Base-by-base conservation (phyloP, 2,888 invertebrate genomes). In the Clanis bilineata region DNA sequence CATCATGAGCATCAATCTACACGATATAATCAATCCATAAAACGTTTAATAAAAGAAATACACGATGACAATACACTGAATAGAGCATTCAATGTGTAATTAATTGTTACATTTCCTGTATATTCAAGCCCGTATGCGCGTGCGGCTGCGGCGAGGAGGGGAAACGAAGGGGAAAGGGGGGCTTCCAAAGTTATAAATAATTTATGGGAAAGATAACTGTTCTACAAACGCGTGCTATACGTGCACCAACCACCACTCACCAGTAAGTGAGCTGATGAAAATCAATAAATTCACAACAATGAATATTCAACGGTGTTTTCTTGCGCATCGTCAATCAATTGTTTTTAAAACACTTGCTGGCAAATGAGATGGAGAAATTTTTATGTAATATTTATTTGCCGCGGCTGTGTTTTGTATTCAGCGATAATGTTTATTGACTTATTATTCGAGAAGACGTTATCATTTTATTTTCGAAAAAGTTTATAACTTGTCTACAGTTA, bases 31-130 rank as follows among this genome's bases (percentile, higher is more conserved):
- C 51, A 67, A 68, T 63, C 60, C 63, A 73, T 72, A 74, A 77
- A 77, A 79, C 73, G 65, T 58, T 62, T 69, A 71, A 73, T 73
- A 68, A 70, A 70, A 69, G 68, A 68, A 73, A 66, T 68, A 41
- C 69, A 68, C 66, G 68, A 69, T 64, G 71, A 85, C 84, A 87
- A 87, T 86, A 66, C 79, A 66, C 64, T 69, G 70, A 79, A 87
- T 83, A 74, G 79, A 77, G 69, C 73, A 77, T 79, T 81, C 83
- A 85, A 87, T 88, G 75, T 75, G 80, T 78, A 73, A 83, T 85
- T 84, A 86, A 83, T 85, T 79, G 78, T 76, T 64, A 73, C 65
- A 73, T 77, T 83, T 83, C 82, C 77, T 80, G 73, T 69, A 76
- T 80, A 72, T 76, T 70, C 74, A 59, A 18, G 67, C 85, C 81